Percentiles rank a stretch among this genome's conserved stretches.
These are phyloP conservation scores for Rhabdomys dilectus DNA, from an alignment of 2,113 vertebrate genomes.

Conservation along the genomic window DNA sequence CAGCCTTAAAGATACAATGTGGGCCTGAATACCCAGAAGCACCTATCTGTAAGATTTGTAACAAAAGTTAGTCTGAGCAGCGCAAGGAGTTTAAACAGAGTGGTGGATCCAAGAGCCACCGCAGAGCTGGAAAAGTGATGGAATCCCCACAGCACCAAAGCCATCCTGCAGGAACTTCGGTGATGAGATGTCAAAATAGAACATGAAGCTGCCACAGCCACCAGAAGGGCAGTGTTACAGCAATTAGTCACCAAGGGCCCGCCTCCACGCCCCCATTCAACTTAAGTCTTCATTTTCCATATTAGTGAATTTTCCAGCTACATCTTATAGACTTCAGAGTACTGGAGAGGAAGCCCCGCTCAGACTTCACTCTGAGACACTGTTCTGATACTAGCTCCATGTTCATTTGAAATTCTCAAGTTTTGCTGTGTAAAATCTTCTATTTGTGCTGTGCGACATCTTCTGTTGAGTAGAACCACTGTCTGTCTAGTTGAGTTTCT, in stretches of 20 bases:
- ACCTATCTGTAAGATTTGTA: not conserved
- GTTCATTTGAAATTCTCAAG: not conserved
- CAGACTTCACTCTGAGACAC: not conserved
- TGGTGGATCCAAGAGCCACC: not conserved
- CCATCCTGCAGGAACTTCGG: slow-evolving; percentile 93
- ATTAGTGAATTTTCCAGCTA: not conserved
- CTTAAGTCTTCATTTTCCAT: not conserved
- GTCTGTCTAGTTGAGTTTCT: slow-evolving; percentile 89
- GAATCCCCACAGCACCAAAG: slow-evolving; percentile 94
- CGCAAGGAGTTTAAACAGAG: not conserved
- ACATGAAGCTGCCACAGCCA: slow-evolving; percentile 92
- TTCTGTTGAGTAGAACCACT: slow-evolving; percentile 89
- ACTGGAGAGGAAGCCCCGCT: not conserved
- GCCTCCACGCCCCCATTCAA: not conserved
- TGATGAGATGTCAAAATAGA: too few relatives aligned
- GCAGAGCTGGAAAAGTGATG: slow-evolving; percentile 91
- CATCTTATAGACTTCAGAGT: not conserved
- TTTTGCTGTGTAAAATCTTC: slow-evolving; percentile 83
- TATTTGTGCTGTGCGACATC: slow-evolving; percentile 88
- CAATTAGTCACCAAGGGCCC: slow-evolving; percentile 81
- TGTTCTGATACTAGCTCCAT: not conserved
- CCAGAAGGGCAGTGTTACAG: slow-evolving; percentile 94
- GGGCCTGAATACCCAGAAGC: not conserved
- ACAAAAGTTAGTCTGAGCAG: not conserved
- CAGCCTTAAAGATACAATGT: not conserved